phyloP scores from a whole-genome alignment of 2,797 vertebrate genomes.

The Anisognathus igniventris region DNA sequence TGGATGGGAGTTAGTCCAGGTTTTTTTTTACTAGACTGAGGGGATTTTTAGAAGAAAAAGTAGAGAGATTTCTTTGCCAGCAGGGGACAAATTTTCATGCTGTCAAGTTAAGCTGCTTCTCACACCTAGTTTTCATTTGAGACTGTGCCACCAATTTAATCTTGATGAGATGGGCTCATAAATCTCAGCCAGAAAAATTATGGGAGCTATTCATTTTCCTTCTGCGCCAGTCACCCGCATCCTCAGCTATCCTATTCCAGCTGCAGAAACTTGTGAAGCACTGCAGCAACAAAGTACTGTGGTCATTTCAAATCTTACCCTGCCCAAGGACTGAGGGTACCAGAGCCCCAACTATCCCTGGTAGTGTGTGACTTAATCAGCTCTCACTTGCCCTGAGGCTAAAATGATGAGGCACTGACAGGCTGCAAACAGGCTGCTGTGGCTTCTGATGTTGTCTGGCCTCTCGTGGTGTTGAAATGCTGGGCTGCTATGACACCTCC shows the following conservation, averaged over 20 bases:
- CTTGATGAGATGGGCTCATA: not conserved
- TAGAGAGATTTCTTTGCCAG: constrained; percentile 10
- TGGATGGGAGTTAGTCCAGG: not conserved
- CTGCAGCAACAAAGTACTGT: not conserved
- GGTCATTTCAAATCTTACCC: not conserved
- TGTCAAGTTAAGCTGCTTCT: constrained; percentile 41
- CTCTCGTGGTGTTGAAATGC: not conserved
- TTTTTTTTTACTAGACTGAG: not conserved
- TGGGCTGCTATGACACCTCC: not conserved
- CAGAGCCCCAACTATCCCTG: not conserved
- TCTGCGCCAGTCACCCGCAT: accelerated
- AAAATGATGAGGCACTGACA: not conserved
- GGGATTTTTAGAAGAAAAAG: not conserved
- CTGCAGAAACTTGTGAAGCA: not conserved
- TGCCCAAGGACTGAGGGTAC: not conserved
- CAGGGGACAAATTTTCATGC: constrained; percentile 14
- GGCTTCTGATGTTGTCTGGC: not conserved
- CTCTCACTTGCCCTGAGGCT: not conserved
- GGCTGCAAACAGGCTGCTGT: not conserved
- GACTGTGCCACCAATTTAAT: not conserved
- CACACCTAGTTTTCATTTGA: constrained; percentile 24
- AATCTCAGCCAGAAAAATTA: constrained; percentile 29
- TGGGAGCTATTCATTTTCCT: not conserved
- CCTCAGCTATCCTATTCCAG: not conserved
- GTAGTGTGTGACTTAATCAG: not conserved